Evolutionary conservation across 2,797 vertebrate genomes (phyloP).

Genomic region (Rhynchotus rufescens): DNA sequence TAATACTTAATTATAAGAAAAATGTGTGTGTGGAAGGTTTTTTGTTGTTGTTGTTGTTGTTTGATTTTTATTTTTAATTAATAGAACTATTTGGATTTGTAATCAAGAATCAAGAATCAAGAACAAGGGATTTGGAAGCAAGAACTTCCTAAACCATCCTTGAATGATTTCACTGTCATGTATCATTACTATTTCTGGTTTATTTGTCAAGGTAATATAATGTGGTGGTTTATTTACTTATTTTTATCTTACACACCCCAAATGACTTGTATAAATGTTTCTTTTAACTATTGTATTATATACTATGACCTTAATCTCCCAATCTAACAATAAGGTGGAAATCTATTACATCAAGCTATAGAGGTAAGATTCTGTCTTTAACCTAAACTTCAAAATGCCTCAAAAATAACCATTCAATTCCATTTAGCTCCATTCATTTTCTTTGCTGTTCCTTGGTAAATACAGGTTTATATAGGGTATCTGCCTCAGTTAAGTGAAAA

Average conservation of each 20-base stretch:
- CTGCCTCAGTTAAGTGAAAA: not conserved
- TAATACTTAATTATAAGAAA: not conserved
- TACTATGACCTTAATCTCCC: not conserved
- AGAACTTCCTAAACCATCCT: not conserved
- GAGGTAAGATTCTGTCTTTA: not conserved
- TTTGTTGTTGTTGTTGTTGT: too few relatives aligned
- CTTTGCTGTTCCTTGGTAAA: not conserved
- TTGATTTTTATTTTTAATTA: too few relatives aligned
- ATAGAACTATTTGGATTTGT: too few relatives aligned
- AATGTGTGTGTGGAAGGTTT: not conserved
- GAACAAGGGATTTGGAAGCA: not conserved
- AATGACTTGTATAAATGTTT: not conserved
- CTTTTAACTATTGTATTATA: not conserved
- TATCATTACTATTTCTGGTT: not conserved
- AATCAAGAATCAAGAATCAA: too few relatives aligned
- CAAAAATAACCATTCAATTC: not conserved
- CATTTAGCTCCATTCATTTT: not conserved
- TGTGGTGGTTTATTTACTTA: not conserved
- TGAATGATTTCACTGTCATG: not conserved
- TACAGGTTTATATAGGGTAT: not conserved
- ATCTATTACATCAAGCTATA: not conserved
- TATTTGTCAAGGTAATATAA: conserved; percentile 14
- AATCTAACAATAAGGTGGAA: not conserved
- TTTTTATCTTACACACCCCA: not conserved
- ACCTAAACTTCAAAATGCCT: not conserved